Conservation (phyloP, 2,888 invertebrate species). For the Habrosyne pyritoides region DNA sequence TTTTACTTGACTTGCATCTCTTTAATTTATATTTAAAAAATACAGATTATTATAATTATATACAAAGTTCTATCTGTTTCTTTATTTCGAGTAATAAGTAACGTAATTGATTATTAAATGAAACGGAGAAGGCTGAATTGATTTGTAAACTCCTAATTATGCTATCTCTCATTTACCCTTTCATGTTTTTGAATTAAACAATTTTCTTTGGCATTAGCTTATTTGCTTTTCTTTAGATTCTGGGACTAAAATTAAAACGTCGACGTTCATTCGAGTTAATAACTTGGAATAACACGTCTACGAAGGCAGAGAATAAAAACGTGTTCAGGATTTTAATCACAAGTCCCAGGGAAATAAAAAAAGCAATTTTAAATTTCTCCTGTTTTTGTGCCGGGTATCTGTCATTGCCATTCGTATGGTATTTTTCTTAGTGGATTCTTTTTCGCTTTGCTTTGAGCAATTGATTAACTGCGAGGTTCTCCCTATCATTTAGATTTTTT, state of each 20-base stretch:
- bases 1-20: no score
- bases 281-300: constrained; percentile 42
- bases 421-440: constrained; percentile 15
- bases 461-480: background rate
- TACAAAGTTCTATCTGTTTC: no score
- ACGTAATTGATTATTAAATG: no score
- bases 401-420: constrained; percentile 16
- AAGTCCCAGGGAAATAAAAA: constrained; percentile 16
- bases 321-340: constrained; percentile 39
- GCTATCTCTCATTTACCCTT: background rate
- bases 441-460: background rate
- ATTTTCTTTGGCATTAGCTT: background rate
- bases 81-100: no score
- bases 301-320: constrained; percentile 31
- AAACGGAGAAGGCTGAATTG: no score
- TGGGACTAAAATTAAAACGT: constrained; percentile 35
- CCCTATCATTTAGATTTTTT: background rate
- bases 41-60: no score
- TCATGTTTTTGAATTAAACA: background rate
- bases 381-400: constrained; percentile 11
- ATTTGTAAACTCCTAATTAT: no score
- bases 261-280: constrained; percentile 34
- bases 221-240: constrained; percentile 21
- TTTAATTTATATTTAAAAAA: no score
- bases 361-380: constrained; percentile 15